A percentile compares a stretch with the other conserved stretches of the same genome.
Conservation (phyloP, 2,888 invertebrate species). For the Cheilosia urbana region DNA sequence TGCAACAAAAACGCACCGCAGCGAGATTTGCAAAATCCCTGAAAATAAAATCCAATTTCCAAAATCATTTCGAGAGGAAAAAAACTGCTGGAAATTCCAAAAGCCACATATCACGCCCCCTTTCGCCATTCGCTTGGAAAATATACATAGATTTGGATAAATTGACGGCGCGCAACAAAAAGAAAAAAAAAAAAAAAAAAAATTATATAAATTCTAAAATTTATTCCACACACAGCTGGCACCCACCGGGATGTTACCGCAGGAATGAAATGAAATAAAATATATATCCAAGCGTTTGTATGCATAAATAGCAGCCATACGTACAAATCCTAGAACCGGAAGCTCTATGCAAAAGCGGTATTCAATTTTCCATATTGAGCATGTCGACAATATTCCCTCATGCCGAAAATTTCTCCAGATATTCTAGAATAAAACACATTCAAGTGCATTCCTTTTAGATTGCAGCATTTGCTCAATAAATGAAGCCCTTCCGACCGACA, state of each 20-base stretch:
- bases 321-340: constrained; percentile 14
- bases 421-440: constrained; percentile 48
- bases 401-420: constrained; percentile 35
- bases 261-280: constrained; percentile 52
- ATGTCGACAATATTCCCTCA: constrained; percentile 44
- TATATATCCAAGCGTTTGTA: not conserved
- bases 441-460: constrained; percentile 27
- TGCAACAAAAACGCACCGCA: not conserved
- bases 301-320: not conserved
- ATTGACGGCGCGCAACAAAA: constrained; percentile 8
- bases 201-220: constrained; percentile 40
- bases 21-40: not conserved
- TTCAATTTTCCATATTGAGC: constrained; percentile 62
- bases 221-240: constrained; percentile 44
- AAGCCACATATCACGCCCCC: constrained; percentile 55
- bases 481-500: constrained; percentile 19
- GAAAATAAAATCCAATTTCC: constrained; percentile 23
- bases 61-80: constrained; percentile 34
- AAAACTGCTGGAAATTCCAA: constrained; percentile 37
- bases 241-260: constrained; percentile 45
- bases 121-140: constrained; percentile 48
- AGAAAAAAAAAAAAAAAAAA: constrained; percentile 1
- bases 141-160: constrained; percentile 29
- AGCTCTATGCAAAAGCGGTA: constrained; percentile 31
- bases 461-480: constrained; percentile 52